These are phyloP conservation scores for Entomobrya multifasciata DNA, from an alignment of 2,888 invertebrate species.

Conservation along the genomic window DNA sequence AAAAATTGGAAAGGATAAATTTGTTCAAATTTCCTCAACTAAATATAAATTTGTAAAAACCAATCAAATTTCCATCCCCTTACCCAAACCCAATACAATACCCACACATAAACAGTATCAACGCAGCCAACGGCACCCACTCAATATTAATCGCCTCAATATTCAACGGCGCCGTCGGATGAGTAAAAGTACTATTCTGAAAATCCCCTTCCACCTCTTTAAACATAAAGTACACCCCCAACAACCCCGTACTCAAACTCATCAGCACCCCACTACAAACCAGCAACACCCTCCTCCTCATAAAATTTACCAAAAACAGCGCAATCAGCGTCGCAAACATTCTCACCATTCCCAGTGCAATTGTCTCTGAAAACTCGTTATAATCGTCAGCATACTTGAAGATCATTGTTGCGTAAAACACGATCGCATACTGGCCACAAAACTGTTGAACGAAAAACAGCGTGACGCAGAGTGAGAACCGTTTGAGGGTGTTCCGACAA, in stretches of 20 bases:
- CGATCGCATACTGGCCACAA: constrained; percentile 78
- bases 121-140: constrained; percentile 77
- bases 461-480: constrained; percentile 74
- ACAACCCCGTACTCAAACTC: constrained; percentile 71
- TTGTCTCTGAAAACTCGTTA: constrained; percentile 78
- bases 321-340: constrained; percentile 78
- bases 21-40: too few species aligned
- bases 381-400: constrained; percentile 78
- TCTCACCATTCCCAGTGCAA: constrained; percentile 77
- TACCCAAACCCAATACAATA: constrained; percentile 78
- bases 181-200: constrained; percentile 66
- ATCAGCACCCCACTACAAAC: constrained; percentile 76
- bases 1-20: background rate
- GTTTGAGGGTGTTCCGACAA: constrained; percentile 71
- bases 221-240: constrained; percentile 77
- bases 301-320: constrained; percentile 77
- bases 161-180: constrained; percentile 57
- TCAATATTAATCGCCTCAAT: constrained; percentile 71
- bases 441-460: constrained; percentile 78
- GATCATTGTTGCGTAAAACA: constrained; percentile 78
- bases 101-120: constrained; percentile 76
- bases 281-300: constrained; percentile 73
- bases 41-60: too few species aligned
- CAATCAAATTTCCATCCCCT: too few species aligned
- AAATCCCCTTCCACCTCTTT: constrained; percentile 74